phyloP scores from a whole-genome alignment of 1,140 invertebrate species.

The Dryas iulia region DNA sequence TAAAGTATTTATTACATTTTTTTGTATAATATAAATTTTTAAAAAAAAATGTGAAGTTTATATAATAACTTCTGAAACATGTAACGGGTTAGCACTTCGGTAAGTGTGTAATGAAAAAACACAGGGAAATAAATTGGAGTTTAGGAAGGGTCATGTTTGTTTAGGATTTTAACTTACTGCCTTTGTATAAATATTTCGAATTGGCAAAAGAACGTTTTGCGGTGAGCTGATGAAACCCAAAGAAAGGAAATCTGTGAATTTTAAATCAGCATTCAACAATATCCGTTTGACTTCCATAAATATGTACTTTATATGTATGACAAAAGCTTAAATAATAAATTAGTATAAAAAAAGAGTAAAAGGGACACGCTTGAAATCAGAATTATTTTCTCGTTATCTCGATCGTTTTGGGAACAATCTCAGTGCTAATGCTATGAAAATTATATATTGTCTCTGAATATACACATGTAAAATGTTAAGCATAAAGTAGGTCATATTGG shows the following conservation, averaged over 20 bases:
- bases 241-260: not conserved
- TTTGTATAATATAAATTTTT: not conserved
- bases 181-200: slow-evolving; percentile 1
- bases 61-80: not conserved
- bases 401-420: no score
- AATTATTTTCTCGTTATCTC: no score
- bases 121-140: not conserved
- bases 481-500: no score
- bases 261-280: not conserved
- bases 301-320: not conserved
- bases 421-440: no score
- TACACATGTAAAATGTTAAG: no score
- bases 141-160: not conserved
- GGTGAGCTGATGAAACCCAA: not conserved
- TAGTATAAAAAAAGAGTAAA: no score
- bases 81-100: not conserved
- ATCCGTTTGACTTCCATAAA: not conserved
- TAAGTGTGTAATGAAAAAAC: not conserved
- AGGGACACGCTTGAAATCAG: no score
- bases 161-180: slow-evolving; percentile 1
- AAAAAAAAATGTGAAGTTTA: not conserved
- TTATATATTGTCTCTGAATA: no score
- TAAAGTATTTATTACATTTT: not conserved
- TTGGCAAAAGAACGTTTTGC: not conserved
- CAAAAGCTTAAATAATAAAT: not conserved